Evolutionary conservation across 2,113 vertebrate species (phyloP), one percentile per base, ranked within the genome.

Genomic region (Ophiodon elongatus): DNA sequence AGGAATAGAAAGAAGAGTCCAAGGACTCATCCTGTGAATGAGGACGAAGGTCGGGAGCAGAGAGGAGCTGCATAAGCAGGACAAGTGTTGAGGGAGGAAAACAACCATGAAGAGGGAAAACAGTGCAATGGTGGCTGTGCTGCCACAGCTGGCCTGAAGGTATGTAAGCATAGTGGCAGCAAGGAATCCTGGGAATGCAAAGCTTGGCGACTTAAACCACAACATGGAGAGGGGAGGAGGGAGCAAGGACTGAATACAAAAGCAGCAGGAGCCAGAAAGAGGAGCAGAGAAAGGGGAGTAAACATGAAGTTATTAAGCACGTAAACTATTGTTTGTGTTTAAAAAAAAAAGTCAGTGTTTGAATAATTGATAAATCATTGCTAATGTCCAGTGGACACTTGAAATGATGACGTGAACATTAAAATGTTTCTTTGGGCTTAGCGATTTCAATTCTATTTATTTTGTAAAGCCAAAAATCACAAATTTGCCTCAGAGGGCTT

Each of bases 61-160:
- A 73, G 33, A 39, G 64, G 25, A 71, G 62, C 65, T 43, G 50
- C 31, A 11, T 47, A 41, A 39, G 67, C 70, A 47, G 43, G 19
- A 47, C 45, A 67, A 47, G 23, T 74, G 25, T 17, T 29, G 47
- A 33, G 15, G 10, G 11, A 52, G 43, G 33, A 45, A 60, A 43
- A 70, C 76, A 33, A n/a, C 60, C n/a, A 29, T 17, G 17, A 37
- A 50, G 35, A 64, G 79, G 21, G 35, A 79, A 70, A 76, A 65
- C 19, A 9, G 31, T 43, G 14, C 25, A 43, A 39, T 33, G 95
- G 94, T 0, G 96, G 96, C 54, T 97, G 94, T 0, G 96, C 96
- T n/a, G 97, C 96, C 0, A 96, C 97, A 0, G 97, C 96, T 1
- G 97, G 97, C 70, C 96, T 97, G 96, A 97, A 83, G 72, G 83